phyloP scores from a whole-genome alignment of 1,140 invertebrate species.

The Drosophila sp. region DNA sequence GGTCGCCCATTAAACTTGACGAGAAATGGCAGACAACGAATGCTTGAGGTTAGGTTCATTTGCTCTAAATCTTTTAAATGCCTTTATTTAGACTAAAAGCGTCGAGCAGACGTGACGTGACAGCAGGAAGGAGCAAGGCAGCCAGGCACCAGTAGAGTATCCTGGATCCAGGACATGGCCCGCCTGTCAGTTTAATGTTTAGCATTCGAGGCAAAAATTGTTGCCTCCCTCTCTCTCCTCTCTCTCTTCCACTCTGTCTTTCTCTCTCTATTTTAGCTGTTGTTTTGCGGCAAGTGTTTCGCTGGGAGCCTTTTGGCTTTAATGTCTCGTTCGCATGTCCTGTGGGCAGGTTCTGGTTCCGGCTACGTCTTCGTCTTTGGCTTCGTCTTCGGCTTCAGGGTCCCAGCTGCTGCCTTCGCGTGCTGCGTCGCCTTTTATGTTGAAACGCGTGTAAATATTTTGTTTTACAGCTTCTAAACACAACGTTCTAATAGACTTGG shows the following conservation, averaged over 20 bases:
- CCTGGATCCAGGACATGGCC: slow-evolving; percentile 24
- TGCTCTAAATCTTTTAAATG: slow-evolving; percentile 83
- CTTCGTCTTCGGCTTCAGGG: slow-evolving; percentile 22
- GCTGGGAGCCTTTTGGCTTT: slow-evolving; percentile 61
- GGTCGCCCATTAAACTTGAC: slow-evolving; percentile 46
- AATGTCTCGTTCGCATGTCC: slow-evolving; percentile 81
- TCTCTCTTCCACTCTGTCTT: slow-evolving; percentile 5
- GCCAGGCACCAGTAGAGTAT: background rate
- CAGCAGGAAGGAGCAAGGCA: slow-evolving; percentile 23
- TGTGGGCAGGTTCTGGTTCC: slow-evolving; percentile 38
- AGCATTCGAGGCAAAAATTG: slow-evolving; percentile 31
- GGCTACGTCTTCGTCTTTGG: background rate
- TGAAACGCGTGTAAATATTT: slow-evolving; percentile 79
- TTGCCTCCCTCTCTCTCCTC: background rate
- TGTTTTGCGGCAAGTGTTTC: slow-evolving; percentile 51
- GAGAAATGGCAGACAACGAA: slow-evolving; percentile 62
- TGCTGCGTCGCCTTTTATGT: slow-evolving; percentile 65
- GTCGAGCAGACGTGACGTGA: slow-evolving; percentile 72
- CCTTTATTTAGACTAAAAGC: slow-evolving; percentile 82
- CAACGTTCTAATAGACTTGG: slow-evolving; percentile 71
- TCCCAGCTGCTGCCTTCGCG: slow-evolving; percentile 56
- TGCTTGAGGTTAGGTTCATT: slow-evolving; percentile 80
- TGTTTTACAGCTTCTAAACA: slow-evolving; percentile 76
- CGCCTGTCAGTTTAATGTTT: slow-evolving; percentile 55
- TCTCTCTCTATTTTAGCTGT: slow-evolving; percentile 15